phyloP scores from a whole-genome alignment of 1,140 invertebrate genomes.

The Aphelinus atriplicis region DNA sequence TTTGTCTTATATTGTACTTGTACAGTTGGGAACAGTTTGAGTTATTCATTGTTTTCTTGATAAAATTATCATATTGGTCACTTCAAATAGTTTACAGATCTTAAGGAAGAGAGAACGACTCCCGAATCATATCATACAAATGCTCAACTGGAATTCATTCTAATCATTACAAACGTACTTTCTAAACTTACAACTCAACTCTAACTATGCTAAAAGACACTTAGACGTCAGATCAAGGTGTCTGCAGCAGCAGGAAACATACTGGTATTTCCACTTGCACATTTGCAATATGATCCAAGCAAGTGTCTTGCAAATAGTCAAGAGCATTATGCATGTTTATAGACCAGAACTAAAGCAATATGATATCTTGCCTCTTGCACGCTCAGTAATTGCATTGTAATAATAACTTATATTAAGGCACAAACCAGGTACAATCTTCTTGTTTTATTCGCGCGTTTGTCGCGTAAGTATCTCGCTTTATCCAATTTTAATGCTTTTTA shows the following conservation, averaged over 20 bases:
- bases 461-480: slow-evolving; percentile 46
- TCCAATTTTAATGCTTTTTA: background rate
- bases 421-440: slow-evolving; percentile 40
- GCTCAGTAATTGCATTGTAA: slow-evolving; percentile 58
- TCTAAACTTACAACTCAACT: slow-evolving; percentile 19
- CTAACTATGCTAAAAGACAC: slow-evolving; percentile 29
- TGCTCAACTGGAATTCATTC: background rate
- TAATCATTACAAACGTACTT: slow-evolving; percentile 22
- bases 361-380: slow-evolving; percentile 55
- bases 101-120: no score
- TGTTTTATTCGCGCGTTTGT: slow-evolving; percentile 50
- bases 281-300: slow-evolving; percentile 50
- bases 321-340: slow-evolving; percentile 56
- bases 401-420: slow-evolving; percentile 62
- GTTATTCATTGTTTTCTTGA: no score
- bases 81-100: no score
- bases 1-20: no score
- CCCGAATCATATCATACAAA: no score
- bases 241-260: slow-evolving; percentile 31
- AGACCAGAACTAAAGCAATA: slow-evolving; percentile 56
- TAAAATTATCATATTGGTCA: no score
- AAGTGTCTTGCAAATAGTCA: slow-evolving; percentile 52
- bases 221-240: slow-evolving; percentile 35
- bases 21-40: no score
- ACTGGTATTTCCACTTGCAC: slow-evolving; percentile 27